Evolutionary conservation across 2,888 invertebrate species (phyloP).

Genomic region (Tipula unca): DNA sequence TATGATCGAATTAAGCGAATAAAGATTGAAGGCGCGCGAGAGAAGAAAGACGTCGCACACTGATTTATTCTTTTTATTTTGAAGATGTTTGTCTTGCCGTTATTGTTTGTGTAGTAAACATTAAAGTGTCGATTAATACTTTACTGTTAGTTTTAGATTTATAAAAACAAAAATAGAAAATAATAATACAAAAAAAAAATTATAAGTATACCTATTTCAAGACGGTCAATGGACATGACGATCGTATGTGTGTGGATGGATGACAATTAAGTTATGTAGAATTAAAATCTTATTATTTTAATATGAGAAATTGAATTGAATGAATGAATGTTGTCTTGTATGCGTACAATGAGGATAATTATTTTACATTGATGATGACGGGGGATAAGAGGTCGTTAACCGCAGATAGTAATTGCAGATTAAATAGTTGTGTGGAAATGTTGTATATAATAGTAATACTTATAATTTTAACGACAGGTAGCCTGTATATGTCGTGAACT

Average conservation of each 20-base stretch:
- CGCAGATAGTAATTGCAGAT: background rate
- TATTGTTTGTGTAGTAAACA: background rate
- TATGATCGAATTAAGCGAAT: background rate
- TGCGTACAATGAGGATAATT: background rate
- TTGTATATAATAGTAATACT: no score
- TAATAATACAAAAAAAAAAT: background rate
- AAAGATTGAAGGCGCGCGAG: background rate
- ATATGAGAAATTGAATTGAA: background rate
- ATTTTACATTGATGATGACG: background rate
- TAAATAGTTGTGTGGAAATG: background rate
- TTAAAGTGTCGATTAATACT: background rate
- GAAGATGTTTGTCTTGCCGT: background rate
- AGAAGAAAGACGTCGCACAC: background rate
- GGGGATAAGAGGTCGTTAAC: background rate
- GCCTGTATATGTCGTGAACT: background rate
- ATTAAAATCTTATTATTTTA: background rate
- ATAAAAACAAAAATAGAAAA: background rate
- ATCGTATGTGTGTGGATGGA: background rate
- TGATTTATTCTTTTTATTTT: background rate
- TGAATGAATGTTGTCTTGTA: background rate
- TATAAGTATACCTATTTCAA: background rate
- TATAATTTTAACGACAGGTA: no score
- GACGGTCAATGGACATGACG: background rate
- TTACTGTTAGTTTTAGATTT: background rate
- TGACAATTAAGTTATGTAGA: background rate